Conservation (phyloP, 2,797 vertebrate genomes). For the Ibycter americanus region DNA sequence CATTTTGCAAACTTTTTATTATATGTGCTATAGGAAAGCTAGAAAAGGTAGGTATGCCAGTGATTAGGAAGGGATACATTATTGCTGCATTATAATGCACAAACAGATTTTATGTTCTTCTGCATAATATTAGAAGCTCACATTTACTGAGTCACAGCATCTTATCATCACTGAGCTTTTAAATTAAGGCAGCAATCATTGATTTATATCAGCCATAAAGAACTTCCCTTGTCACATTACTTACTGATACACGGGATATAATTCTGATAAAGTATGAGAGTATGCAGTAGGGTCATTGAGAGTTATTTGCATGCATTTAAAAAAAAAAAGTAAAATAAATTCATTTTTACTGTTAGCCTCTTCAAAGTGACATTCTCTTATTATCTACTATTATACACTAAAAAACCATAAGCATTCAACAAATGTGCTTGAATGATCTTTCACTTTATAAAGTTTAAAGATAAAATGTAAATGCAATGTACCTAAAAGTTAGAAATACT, state of each 20-base stretch:
- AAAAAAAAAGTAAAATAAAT: not conserved
- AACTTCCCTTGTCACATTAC: slow-evolving; percentile 50
- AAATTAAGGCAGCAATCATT: slow-evolving; percentile 61
- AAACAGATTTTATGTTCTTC: slow-evolving; percentile 76
- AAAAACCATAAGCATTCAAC: not conserved
- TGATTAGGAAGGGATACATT: slow-evolving; percentile 69
- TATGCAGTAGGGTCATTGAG: slow-evolving; percentile 26
- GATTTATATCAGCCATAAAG: slow-evolving; percentile 64
- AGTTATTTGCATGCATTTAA: slow-evolving; percentile 45
- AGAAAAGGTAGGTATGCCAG: slow-evolving; percentile 57
- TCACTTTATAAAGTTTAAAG: slow-evolving; percentile 6
- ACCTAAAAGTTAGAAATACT: not conserved
- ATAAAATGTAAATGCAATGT: not conserved
- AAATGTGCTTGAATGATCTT: slow-evolving; percentile 3
- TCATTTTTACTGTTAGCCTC: slow-evolving; percentile 35
- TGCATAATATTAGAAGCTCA: slow-evolving; percentile 66
- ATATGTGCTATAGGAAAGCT: slow-evolving; percentile 70
- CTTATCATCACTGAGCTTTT: slow-evolving; percentile 66
- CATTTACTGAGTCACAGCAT: slow-evolving; percentile 68
- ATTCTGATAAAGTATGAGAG: slow-evolving; percentile 42
- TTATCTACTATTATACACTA: not conserved
- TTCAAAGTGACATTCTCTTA: not conserved
- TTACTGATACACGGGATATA: slow-evolving; percentile 48
- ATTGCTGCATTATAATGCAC: slow-evolving; percentile 67
- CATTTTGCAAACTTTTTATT: slow-evolving; percentile 69